These are phyloP conservation scores for Vanessa tameamea DNA, from an alignment of 1,140 invertebrate genomes.

Conservation along the genomic window DNA sequence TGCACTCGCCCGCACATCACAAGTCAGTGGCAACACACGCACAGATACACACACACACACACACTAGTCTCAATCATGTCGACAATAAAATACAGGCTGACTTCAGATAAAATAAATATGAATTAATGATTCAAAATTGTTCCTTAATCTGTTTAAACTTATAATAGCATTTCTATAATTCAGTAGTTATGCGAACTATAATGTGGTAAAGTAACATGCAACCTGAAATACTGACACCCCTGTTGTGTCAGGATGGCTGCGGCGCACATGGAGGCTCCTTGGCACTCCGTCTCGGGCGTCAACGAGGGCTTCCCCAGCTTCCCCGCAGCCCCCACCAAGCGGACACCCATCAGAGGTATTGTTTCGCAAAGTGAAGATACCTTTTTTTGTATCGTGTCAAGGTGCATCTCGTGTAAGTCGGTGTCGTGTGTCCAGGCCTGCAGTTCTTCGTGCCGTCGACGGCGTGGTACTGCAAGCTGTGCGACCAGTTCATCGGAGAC, in stretches of 20 bases:
- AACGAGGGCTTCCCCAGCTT: constrained; percentile 85
- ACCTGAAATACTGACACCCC: too few relatives aligned
- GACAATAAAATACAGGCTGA: too few relatives aligned
- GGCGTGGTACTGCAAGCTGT: constrained; percentile 94
- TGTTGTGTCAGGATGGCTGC: constrained; percentile 81
- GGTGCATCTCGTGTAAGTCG: constrained; percentile 43
- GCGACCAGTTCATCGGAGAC: constrained; percentile 92
- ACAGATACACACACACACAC: too few relatives aligned
- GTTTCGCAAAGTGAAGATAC: background rate
- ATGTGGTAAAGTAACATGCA: too few relatives aligned
- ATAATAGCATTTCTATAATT: background rate
- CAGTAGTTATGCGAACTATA: too few relatives aligned
- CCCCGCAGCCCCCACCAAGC: constrained; percentile 86
- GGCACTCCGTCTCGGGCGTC: constrained; percentile 83
- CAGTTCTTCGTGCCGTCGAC: constrained; percentile 92
- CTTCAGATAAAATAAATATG: too few relatives aligned
- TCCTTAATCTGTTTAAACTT: too few relatives aligned
- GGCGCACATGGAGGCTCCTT: constrained; percentile 86
- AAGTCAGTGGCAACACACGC: constrained; percentile 63
- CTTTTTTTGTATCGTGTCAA: too few relatives aligned
- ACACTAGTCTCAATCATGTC: background rate
- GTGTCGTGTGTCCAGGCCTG: constrained; percentile 80
- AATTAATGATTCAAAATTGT: too few relatives aligned
- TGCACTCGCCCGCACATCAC: constrained; percentile 89
- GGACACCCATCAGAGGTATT: constrained; percentile 89